Conservation (phyloP, 2,113 vertebrate genomes). For the Burhinus oedicnemus region DNA sequence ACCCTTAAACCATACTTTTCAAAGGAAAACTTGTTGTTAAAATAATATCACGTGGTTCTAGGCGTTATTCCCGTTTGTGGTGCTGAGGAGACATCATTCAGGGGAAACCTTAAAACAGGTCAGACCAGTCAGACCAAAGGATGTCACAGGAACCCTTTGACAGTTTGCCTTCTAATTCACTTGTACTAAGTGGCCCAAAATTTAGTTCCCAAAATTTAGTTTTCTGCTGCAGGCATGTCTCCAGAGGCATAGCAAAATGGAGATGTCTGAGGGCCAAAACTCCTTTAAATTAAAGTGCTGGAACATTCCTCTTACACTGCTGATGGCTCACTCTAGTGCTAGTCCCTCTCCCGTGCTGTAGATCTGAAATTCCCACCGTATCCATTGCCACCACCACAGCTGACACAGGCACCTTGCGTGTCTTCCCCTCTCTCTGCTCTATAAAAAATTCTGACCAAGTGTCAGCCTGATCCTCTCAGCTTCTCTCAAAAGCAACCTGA, state of each 20-base stretch:
- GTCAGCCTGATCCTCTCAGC: not conserved
- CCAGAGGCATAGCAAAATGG: not conserved
- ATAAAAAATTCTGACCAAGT: not conserved
- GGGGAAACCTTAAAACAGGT: not conserved
- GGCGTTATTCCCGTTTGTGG: not conserved
- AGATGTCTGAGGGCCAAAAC: not conserved
- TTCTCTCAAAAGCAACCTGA: not conserved
- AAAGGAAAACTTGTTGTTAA: not conserved
- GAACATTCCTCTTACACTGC: not conserved
- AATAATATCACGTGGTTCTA: not conserved
- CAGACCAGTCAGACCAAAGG: not conserved
- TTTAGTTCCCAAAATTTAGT: not conserved
- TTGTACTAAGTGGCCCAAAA: not conserved
- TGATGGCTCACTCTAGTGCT: too few species aligned
- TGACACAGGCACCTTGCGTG: not conserved
- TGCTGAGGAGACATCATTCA: rapidly evolving
- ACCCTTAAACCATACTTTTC: not conserved
- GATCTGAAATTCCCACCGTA: not conserved
- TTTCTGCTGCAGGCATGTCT: not conserved
- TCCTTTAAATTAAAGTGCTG: not conserved
- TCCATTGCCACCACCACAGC: not conserved
- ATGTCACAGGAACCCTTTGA: not conserved
- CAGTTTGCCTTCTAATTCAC: not conserved
- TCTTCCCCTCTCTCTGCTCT: not conserved
- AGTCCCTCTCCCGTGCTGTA: not conserved